Evolutionary conservation across 2,888 invertebrate species (phyloP).

Genomic region (Nemapogon koenigi): DNA sequence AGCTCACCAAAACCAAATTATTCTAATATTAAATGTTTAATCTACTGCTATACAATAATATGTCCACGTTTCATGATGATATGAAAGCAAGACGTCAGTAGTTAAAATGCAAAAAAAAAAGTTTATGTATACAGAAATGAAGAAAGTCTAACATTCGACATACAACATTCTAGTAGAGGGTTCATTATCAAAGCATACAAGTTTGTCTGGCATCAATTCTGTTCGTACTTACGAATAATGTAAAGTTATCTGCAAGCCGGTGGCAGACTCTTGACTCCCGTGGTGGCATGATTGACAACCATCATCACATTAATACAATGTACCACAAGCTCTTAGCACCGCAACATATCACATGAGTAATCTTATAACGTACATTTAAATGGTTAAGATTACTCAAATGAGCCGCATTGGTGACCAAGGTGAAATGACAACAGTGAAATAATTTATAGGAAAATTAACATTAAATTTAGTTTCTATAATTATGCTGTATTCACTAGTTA

Average conservation of each 20-base stretch:
- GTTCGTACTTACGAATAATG: slow-evolving; percentile 51
- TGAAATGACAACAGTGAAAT: no score
- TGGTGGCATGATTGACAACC: slow-evolving; percentile 63
- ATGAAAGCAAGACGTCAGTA: slow-evolving; percentile 4
- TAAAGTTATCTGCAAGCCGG: slow-evolving; percentile 47
- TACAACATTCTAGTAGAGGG: slow-evolving; percentile 51
- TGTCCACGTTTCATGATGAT: background rate
- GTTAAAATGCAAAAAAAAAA: slow-evolving; percentile 3
- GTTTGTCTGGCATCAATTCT: slow-evolving; percentile 50
- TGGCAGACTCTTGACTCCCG: slow-evolving; percentile 44
- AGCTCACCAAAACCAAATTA: slow-evolving; percentile 9
- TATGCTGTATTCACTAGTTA: no score
- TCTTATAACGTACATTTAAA: background rate
- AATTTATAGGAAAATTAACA: no score
- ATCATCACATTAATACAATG: slow-evolving; percentile 54
- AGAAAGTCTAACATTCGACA: slow-evolving; percentile 38
- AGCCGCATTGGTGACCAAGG: no score
- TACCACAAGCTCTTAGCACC: background rate
- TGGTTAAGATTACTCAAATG: no score
- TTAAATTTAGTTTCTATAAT: no score
- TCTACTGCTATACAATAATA: background rate
- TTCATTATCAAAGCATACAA: slow-evolving; percentile 43
- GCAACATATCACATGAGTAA: background rate
- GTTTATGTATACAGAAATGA: slow-evolving; percentile 28
- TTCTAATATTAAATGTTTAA: background rate